Percentiles rank a stretch among this genome's conserved stretches.
These are phyloP conservation scores for Brachyptera risi DNA, from an alignment of 2,888 invertebrate species.

Conservation along the genomic window DNA sequence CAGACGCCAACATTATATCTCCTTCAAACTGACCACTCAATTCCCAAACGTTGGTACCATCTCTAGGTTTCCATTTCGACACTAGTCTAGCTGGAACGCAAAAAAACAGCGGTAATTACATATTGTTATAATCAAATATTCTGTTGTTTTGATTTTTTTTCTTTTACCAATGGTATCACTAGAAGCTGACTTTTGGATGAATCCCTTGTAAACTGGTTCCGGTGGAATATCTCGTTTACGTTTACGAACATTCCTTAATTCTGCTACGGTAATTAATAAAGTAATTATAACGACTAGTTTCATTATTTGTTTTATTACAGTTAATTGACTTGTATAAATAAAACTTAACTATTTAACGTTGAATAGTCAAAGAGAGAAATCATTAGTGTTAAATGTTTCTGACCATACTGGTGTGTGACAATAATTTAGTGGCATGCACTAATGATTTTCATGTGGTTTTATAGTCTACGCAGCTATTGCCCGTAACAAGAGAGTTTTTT, in stretches of 20 bases:
- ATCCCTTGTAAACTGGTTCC: constrained; percentile 5
- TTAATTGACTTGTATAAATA: no score
- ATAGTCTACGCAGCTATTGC: constrained; percentile 10
- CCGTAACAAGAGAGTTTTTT: constrained; percentile 7
- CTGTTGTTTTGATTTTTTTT: no score
- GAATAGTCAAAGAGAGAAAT: no score
- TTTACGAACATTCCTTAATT: background rate
- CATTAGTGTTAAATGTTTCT: no score
- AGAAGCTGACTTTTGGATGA: background rate
- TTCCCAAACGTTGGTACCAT: constrained; percentile 53
- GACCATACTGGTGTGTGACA: no score
- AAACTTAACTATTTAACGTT: no score
- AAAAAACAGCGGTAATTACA: no score
- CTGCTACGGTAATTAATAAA: background rate
- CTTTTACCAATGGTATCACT: no score
- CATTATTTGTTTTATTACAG: background rate
- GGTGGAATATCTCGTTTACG: background rate
- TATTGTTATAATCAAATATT: no score
- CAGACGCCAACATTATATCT: constrained; percentile 52
- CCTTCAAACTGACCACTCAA: constrained; percentile 56
- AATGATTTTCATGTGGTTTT: constrained; percentile 17
- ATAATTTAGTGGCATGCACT: constrained; percentile 6
- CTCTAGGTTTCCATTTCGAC: constrained; percentile 47
- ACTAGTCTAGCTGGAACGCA: constrained; percentile 39
- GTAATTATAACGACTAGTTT: constrained; percentile 7